Conservation (phyloP, 2,888 invertebrate genomes). For the Agrochola lota region DNA sequence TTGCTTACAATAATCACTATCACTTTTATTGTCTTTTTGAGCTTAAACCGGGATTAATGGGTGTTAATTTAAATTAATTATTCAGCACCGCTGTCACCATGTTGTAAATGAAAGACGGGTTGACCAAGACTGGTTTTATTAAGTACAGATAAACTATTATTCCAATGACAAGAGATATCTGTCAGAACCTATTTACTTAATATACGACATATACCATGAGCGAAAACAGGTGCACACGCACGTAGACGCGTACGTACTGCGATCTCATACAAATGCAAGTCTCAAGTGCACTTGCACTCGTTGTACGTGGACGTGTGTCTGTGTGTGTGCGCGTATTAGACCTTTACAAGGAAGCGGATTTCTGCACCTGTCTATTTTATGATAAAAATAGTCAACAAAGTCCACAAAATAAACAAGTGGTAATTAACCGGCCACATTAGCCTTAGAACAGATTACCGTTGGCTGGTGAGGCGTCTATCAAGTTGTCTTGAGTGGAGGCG, state of each 20-base stretch:
- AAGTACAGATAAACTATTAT: no score
- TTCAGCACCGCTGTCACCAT: no score
- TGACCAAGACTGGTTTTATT: no score
- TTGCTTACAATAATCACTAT: no score
- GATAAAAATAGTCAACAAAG: not conserved
- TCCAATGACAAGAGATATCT: no score
- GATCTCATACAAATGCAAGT: no score
- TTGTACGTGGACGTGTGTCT: not conserved
- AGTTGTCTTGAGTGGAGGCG: not conserved
- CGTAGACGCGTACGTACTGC: not conserved
- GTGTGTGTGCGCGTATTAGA: not conserved
- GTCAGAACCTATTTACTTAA: no score
- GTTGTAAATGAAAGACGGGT: no score
- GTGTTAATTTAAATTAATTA: no score
- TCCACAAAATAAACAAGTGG: not conserved
- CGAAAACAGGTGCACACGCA: not conserved
- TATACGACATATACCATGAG: not conserved
- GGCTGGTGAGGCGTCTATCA: not conserved
- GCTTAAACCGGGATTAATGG: no score
- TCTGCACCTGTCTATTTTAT: not conserved
- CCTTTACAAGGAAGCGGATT: not conserved
- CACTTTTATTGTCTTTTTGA: no score
- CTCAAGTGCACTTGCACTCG: no score
- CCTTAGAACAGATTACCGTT: not conserved
- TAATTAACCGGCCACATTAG: not conserved